These are phyloP conservation scores for Quadriops clusia DNA, from an alignment of 2,888 invertebrate species.

Conservation along the genomic window DNA sequence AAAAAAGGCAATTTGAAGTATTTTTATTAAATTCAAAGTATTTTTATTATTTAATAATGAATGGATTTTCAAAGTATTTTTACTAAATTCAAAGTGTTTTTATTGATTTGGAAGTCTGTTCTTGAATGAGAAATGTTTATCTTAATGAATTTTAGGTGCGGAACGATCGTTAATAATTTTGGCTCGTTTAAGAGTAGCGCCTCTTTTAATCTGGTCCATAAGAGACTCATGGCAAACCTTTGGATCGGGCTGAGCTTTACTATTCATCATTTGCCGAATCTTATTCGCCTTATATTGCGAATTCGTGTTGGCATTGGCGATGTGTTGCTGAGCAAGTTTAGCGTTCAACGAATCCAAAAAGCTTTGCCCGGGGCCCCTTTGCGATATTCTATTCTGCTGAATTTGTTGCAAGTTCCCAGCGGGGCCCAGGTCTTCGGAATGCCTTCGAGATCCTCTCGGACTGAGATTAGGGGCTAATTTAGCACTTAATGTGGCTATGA, in stretches of 20 bases:
- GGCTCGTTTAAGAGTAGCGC: conserved; percentile 70
- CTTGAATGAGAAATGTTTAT: too few relatives aligned
- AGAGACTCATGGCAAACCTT: conserved; percentile 72
- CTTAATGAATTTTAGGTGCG: conserved; percentile 77
- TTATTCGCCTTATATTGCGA: conserved; percentile 47
- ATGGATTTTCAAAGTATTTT: too few relatives aligned
- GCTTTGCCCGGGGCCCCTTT: conserved; percentile 43
- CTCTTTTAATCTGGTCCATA: conserved; percentile 89
- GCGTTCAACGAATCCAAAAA: conserved; percentile 74
- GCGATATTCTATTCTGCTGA: conserved; percentile 35
- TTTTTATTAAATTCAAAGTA: too few relatives aligned
- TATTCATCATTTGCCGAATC: conserved; percentile 63
- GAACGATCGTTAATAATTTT: conserved; percentile 71
- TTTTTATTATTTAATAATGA: too few relatives aligned
- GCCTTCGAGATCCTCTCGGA: conserved; percentile 43
- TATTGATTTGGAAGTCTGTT: too few relatives aligned
- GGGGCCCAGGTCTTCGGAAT: conserved; percentile 34
- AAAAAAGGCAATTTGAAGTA: too few relatives aligned
- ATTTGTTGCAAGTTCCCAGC: conserved; percentile 16
- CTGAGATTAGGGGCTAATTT: conserved; percentile 52
- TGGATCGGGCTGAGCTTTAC: conserved; percentile 64
- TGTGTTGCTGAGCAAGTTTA: conserved; percentile 54
- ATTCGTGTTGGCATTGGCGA: conserved; percentile 37
- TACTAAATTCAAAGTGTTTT: too few relatives aligned
- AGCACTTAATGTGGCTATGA: conserved; percentile 62